These are phyloP conservation scores for Arctia plantaginis DNA, from an alignment of 2,888 invertebrate genomes.

Conservation along the genomic window DNA sequence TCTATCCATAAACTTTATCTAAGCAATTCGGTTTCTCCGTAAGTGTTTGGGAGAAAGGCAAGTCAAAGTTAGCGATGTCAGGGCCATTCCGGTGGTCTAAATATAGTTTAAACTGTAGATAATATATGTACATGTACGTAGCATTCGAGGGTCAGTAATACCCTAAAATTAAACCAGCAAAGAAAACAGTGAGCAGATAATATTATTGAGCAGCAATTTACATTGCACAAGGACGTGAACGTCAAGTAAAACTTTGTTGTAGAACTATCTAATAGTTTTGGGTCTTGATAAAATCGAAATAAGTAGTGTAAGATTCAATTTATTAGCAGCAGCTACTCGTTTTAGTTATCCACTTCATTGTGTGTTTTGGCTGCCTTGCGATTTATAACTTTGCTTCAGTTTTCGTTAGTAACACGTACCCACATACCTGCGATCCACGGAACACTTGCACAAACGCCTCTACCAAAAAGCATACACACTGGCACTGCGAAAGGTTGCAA, in stretches of 20 bases:
- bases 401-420: neutral
- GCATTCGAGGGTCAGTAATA: neutral
- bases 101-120: neutral
- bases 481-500: conserved; percentile 69
- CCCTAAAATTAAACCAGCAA: neutral
- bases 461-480: conserved; percentile 75
- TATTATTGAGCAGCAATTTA: conserved; percentile 15
- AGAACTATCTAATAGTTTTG: neutral
- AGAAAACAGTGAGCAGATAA: conserved; percentile 2
- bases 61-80: neutral
- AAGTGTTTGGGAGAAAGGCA: neutral
- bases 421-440: neutral
- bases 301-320: neutral
- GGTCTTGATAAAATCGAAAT: neutral
- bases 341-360: neutral
- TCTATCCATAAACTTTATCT: neutral
- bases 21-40: neutral
- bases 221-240: conserved; percentile 14
- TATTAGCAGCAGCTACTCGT: neutral
- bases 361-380: conserved; percentile 11
- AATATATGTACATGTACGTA: neutral
- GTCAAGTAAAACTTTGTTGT: conserved; percentile 1
- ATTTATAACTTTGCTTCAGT: conserved; percentile 4
- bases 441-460: conserved; percentile 17
- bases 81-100: neutral